These are phyloP conservation scores for Agrochola lychnidis DNA, from an alignment of 2,888 invertebrate genomes.

Conservation along the genomic window DNA sequence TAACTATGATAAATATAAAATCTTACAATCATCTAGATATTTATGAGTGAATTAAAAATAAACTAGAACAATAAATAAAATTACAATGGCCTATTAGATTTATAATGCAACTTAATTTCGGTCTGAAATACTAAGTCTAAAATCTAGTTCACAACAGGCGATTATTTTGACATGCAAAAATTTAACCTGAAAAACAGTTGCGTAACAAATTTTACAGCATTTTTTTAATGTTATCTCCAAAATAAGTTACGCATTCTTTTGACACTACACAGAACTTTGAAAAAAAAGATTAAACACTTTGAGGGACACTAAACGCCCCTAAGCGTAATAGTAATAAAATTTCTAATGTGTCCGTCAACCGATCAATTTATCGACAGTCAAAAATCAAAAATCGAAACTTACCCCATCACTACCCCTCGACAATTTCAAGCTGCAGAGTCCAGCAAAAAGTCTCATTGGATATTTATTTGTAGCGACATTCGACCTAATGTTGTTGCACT, in stretches of 20 bases:
- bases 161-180: constrained; percentile 10
- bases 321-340: no score
- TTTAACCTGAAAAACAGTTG: background rate
- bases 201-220: background rate
- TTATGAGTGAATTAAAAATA: background rate
- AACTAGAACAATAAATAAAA: background rate
- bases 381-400: background rate
- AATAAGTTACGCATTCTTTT: background rate
- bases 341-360: no score
- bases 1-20: background rate
- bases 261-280: background rate
- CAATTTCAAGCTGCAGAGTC: constrained; percentile 79
- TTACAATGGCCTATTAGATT: constrained; percentile 25
- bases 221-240: background rate
- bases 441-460: constrained; percentile 85
- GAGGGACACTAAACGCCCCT: no score
- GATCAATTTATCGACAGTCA: constrained; percentile 39
- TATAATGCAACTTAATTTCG: constrained; percentile 5
- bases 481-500: constrained; percentile 79
- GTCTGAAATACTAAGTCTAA: background rate
- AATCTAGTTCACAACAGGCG: constrained; percentile 5
- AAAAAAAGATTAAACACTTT: background rate
- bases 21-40: background rate
- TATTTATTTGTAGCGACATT: constrained; percentile 81
- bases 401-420: constrained; percentile 72